Evolutionary conservation across 2,888 invertebrate genomes (phyloP), one percentile per base, ranked within the genome.

Genomic region (Tuta absoluta): DNA sequence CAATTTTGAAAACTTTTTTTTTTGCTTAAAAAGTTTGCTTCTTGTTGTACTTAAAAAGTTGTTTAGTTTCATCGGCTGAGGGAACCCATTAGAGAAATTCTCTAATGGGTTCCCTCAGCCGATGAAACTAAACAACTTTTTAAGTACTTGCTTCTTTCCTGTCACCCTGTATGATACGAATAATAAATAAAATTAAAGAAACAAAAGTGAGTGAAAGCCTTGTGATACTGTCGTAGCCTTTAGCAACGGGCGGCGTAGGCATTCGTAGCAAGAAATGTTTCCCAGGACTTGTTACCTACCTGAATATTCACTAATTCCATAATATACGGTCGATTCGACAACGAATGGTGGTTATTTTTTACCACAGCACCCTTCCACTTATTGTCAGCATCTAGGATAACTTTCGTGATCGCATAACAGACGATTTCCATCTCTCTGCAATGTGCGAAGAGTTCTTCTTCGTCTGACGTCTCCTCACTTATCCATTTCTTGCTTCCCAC

Each of bases 301-400:
- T 92, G 92, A 86, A 92, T 90, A 81, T 91, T 91, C 66, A 91
- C 90, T 69, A 92, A 74, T 72, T 91, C 91, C 85, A 88, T 87
- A 62, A 91, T 91, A 75, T 89, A 91, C 71, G 81, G 88, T 51
- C 87, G 80, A 76, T 90, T 91, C 3, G 86, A 80, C 66, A 90
- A 71, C 10, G 89, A 88, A 71, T 83, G 82, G 23, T 71, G 69
- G 60, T 74, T 79, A 63, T 71, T 77, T 67, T 76, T 84, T 45
- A 78, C 82, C 12, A 69, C 71, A 38, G 79, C 76, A 17, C 85
- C 86, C 68, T 87, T 89, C 87, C 92, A 92, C 75, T 92, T 91
- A 70, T 89, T 89, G 65, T 92, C 85, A 53, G 93, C 85, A 53
- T 88, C 87, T 67, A 90, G 81, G 68, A 91, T 76, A 65, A 91